Base-by-base conservation (phyloP, 2,113 vertebrate genomes). In the Dromiciops gliroides region DNA sequence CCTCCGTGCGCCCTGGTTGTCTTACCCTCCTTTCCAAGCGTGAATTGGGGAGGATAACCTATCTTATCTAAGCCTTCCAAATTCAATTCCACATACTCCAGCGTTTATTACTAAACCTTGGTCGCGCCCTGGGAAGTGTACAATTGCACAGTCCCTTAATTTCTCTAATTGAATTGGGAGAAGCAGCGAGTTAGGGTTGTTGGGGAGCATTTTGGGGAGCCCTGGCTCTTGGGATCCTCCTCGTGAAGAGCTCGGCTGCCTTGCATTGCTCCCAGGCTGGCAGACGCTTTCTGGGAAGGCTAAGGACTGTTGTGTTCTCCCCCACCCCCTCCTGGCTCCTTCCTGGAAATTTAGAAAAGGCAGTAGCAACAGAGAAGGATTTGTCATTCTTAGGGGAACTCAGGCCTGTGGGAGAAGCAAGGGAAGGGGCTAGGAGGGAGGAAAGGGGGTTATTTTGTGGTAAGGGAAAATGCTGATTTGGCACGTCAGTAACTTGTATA, bases 321-420 rank as follows among this genome's bases (percentile, higher is more conserved):
- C 48, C 89, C 48, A 48, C 89, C 47, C 89, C 48, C 47, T 90
- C 47, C 48, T 48, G 25, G 16, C 89, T 90, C 89, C 48, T 90
- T 90, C 89, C 89, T 90, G 89, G 89, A 90, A 90, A 90, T 90
- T 90, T 50, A 90, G 89, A 90, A 90, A 50, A 90, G 89, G 48
- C 89, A 50, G 10, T 50, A 90, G 48, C 24, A 90, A 31, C 89
- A 90, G 89, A 90, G 89, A 90, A 49, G 47, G 48, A 50, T 90
- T 90, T 90, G 89, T 90, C 89, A 90, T 90, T 90, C 24, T 48
- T 48, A 50, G 89, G 48, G 89, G 89, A 90, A 90, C 89, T 48
- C 89, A 31, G 89, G 89, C 48, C n/a, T 83, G 56, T 67, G 67
- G 67, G 67, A 83, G n/a, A 83, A 83, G 67, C n/a, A 83, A 83